Base-by-base conservation (phyloP, 2,797 vertebrate genomes). In the Protonibea diacanthus region DNA sequence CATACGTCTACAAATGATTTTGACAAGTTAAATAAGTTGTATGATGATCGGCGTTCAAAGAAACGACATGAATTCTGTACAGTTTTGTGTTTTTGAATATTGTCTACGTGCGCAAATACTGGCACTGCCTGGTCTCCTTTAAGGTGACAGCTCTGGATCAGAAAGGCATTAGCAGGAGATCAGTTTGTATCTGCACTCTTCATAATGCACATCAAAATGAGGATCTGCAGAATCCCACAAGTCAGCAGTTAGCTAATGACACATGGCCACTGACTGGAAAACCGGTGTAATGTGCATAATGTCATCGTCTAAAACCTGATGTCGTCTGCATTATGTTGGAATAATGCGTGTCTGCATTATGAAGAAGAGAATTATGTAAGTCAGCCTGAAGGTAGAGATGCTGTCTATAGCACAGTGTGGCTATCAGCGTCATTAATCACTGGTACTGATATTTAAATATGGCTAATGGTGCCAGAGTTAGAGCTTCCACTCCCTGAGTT, bases 191-290 rank as follows among this genome's bases (percentile, higher is more conserved):
- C 60, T 80, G 70, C 75, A 52, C 25, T 49, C 33, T 49, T 70
- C 57, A 45, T 53, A 67, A 51, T 63, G 44, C 74, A 74, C 64
- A 73, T 82, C 67, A 62, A 62, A 78, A 49, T 25, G 49, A 59
- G 51, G 59, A 78, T 74, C 67, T 76, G 73, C 79, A 68, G 57
- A 71, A 9, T 78, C 62, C 40, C 72, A 68, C 23, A 42, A 49
- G 51, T 87, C 87, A 87, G 88, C 87, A 80, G 52, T 74, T 60
- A 23, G 68, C 44, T 84, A 82, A 86, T 75, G 67, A 80, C 65
- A 77, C 57, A 57, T 81, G 64, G 63, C 47, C 42, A 0, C 73
- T 45, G 74, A 29, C 49, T 74, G 72, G 61, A 66, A 83, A 81
- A 69, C 18, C 51, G 27, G 52, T 29, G 45, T 42, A 71, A 76